Evolutionary conservation across 2,113 vertebrate genomes (phyloP).

Genomic region (Lophura nycthemera): DNA sequence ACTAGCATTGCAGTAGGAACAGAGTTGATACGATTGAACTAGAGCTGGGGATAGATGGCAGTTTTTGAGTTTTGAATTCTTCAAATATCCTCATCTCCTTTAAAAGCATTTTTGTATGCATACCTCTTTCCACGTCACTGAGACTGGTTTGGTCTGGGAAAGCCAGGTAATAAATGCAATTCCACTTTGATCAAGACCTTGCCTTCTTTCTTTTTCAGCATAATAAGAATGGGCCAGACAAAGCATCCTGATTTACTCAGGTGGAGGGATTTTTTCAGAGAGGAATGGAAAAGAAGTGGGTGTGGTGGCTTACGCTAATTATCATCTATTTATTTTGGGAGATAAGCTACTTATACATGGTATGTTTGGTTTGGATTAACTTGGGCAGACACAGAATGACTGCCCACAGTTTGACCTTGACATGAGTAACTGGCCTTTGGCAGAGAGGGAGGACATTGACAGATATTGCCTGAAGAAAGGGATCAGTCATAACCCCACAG

Average conservation of each 20-base stretch:
- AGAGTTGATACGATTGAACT: rapidly evolving
- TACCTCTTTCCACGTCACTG: rapidly evolving
- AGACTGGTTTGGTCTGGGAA: not conserved
- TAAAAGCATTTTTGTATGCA: rapidly evolving
- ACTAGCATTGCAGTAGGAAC: not conserved
- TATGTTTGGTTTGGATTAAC: constrained; percentile 72
- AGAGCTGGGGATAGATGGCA: not conserved
- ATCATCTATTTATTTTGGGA: constrained; percentile 68
- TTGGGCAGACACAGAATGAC: constrained; percentile 58
- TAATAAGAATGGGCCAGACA: not conserved
- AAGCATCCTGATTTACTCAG: constrained; percentile 59
- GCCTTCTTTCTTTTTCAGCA: not conserved
- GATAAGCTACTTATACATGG: constrained; percentile 64
- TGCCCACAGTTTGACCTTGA: constrained; percentile 72
- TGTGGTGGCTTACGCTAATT: constrained; percentile 55
- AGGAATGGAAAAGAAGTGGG: constrained; percentile 29
- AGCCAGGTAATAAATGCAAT: not conserved
- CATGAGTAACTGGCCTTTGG: constrained; percentile 62
- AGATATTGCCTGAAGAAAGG: constrained; percentile 49
- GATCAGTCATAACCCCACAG: constrained; percentile 26
- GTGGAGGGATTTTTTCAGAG: constrained; percentile 37
- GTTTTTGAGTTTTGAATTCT: not conserved
- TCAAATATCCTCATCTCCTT: not conserved
- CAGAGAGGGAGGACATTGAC: constrained; percentile 19
- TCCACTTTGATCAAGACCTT: not conserved